Percentiles rank a stretch among this genome's conserved stretches.
Evolutionary conservation across 2,888 invertebrate species (phyloP).

Genomic region (Pycnomerus fuliginosus): DNA sequence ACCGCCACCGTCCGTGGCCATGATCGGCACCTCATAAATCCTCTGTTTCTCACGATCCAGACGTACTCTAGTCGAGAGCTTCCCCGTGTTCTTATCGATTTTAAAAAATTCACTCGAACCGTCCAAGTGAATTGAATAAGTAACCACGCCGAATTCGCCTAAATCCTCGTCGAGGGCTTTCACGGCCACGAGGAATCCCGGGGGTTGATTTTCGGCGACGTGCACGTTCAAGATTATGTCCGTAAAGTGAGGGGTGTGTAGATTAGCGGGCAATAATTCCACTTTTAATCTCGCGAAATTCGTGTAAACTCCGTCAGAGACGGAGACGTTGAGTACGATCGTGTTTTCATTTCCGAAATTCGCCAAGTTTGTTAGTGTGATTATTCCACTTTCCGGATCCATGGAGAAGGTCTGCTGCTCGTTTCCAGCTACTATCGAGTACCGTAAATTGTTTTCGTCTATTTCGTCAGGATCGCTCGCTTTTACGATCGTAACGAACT

Average conservation of each 20-base stretch:
- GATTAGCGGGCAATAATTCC: conserved; percentile 75
- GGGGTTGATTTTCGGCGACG: conserved; percentile 76
- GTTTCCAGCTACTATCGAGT: conserved; percentile 82
- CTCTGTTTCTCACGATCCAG: conserved; percentile 75
- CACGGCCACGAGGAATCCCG: conserved; percentile 74
- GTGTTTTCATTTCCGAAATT: conserved; percentile 62
- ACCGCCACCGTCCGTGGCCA: conserved; percentile 82
- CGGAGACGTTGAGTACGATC: conserved; percentile 84
- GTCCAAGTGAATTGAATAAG: conserved; percentile 78
- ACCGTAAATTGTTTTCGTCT: conserved; percentile 72
- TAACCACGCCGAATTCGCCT: conserved; percentile 72
- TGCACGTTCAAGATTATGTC: conserved; percentile 76
- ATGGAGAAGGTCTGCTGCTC: conserved; percentile 73
- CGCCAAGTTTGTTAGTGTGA: conserved; percentile 73
- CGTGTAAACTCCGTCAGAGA: conserved; percentile 93
- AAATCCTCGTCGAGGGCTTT: conserved; percentile 81
- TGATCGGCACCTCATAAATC: conserved; percentile 73
- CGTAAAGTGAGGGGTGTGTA: conserved; percentile 75
- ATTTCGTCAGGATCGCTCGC: conserved; percentile 86
- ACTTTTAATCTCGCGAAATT: conserved; percentile 82
- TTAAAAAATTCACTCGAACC: conserved; percentile 70
- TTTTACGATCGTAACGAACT: conserved; percentile 83
- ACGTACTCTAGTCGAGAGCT: conserved; percentile 61
- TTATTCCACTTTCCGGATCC: conserved; percentile 60
- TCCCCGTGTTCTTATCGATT: conserved; percentile 71